Base-by-base conservation (phyloP, 2,797 vertebrate species). In the Neoniphon sammara region DNA sequence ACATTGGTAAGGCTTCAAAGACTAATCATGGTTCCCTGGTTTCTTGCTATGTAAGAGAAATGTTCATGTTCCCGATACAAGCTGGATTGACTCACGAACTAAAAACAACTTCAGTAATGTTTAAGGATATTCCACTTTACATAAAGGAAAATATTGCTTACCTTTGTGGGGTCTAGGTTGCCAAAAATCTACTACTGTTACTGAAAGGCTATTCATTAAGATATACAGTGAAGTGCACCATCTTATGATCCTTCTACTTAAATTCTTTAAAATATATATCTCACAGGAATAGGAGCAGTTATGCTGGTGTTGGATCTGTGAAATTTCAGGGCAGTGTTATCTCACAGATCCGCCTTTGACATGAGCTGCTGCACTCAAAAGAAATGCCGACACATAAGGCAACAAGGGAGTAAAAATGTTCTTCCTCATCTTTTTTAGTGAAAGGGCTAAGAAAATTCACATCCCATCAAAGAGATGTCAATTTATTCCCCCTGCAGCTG, bases 221-320 rank as follows among this genome's bases (percentile, higher is more conserved):
- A 58, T 31, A 57, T 18, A 18, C 27, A 57, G 17, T 7, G 17
- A 18, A 57, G 30, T 17, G 7, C 15, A 17, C 42, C n/a, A 2
- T 39, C 15, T 23, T 27, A 46, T 23, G 11, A 23, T 25, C n/a
- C 55, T 50, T 2, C 39, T 66, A 23, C 7, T 52, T 49, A 2
- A 14, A 46, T 71, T 49, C 30, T 30, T 64, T 21, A n/a, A 17
- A 50, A 21, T 18, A 53, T 53, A 39, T 50, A 72, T 21, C 36
- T 62, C 27, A 7, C 8, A 30, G 53, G 25, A 31, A 9, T 62
- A 23, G 42, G 66, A 66, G 49, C 17, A 2, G 14, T 27, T 25
- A 7, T 56, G 42, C 5, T 17, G 5, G 7, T 34, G 58, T 67
- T 73, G 61, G 66, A 76, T 80, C 34, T 50, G 56, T 64, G 50